phyloP scores from a whole-genome alignment of 2,797 vertebrate genomes.

The Echeneis naucrates region DNA sequence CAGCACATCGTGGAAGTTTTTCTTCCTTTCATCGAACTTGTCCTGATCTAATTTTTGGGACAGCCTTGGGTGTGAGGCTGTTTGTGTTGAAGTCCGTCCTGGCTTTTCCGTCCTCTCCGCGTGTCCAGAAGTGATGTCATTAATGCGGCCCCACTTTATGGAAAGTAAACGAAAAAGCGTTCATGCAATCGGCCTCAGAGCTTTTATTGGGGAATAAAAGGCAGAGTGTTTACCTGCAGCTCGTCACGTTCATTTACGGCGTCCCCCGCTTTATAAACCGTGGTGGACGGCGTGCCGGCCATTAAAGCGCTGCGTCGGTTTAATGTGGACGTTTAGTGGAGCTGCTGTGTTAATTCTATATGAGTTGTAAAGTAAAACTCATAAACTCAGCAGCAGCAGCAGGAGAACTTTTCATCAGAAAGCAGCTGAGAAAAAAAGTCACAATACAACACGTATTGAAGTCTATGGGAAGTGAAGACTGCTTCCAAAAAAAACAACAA shows the following conservation, averaged over 20 bases:
- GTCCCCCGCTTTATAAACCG: conserved; percentile 23
- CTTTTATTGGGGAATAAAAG: conserved; percentile 42
- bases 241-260: conserved; percentile 24
- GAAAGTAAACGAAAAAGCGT: conserved; percentile 23
- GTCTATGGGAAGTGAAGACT: no score
- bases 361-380: conserved; percentile 44
- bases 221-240: conserved; percentile 28
- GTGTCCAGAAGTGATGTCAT: conserved; percentile 12
- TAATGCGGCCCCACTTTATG: conserved; percentile 23
- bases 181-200: conserved; percentile 18
- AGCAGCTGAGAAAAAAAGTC: not conserved
- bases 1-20: no score
- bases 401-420: not conserved
- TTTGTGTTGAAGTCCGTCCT: not conserved
- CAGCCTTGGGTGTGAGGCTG: no score
- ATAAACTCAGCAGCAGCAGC: conserved; percentile 33
- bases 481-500: no score
- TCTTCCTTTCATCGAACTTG: no score
- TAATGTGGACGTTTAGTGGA: conserved; percentile 33
- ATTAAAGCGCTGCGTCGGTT: conserved; percentile 36
- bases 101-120: not conserved
- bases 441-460: no score
- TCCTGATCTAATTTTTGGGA: no score
- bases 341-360: conserved; percentile 39
- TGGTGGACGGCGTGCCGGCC: conserved; percentile 10